Evolutionary conservation across 2,113 vertebrate species (phyloP).

Genomic region (Sialia sialis): DNA sequence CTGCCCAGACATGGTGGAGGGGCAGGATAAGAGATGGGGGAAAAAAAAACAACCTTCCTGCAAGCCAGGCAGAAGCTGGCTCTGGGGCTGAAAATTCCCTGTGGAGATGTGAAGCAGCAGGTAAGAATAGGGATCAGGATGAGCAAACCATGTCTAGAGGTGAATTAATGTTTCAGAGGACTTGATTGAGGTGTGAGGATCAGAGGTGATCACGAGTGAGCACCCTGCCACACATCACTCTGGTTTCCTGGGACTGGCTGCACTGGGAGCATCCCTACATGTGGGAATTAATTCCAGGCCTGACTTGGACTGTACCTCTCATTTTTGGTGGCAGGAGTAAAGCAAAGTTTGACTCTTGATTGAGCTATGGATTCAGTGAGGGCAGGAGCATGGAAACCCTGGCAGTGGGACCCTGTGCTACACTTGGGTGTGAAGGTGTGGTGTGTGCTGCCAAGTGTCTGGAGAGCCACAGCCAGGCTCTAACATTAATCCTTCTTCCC

Average conservation of each 20-base stretch:
- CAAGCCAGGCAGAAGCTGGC: background rate
- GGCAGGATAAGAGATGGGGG: background rate
- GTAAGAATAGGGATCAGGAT: background rate
- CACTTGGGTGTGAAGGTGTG: background rate
- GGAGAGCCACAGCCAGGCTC: background rate
- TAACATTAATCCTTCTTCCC: background rate
- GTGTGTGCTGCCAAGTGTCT: background rate
- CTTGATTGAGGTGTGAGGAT: background rate
- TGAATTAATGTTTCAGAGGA: background rate
- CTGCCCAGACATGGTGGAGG: background rate
- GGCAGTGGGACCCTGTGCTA: background rate
- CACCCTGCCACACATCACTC: accelerated
- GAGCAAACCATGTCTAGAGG: background rate
- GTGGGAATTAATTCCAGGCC: background rate
- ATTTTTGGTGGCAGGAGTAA: background rate
- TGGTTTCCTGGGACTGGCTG: background rate
- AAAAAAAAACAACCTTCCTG: background rate
- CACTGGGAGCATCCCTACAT: background rate
- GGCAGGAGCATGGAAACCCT: background rate
- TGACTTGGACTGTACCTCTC: background rate
- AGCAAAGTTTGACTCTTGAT: background rate
- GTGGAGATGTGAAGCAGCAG: background rate
- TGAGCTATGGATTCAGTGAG: background rate
- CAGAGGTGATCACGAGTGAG: background rate
- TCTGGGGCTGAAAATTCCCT: background rate